A percentile compares a stretch with the other conserved stretches of the same genome.
Evolutionary conservation across 2,113 vertebrate genomes (phyloP).

Genomic region (Orthonyx spaldingii): DNA sequence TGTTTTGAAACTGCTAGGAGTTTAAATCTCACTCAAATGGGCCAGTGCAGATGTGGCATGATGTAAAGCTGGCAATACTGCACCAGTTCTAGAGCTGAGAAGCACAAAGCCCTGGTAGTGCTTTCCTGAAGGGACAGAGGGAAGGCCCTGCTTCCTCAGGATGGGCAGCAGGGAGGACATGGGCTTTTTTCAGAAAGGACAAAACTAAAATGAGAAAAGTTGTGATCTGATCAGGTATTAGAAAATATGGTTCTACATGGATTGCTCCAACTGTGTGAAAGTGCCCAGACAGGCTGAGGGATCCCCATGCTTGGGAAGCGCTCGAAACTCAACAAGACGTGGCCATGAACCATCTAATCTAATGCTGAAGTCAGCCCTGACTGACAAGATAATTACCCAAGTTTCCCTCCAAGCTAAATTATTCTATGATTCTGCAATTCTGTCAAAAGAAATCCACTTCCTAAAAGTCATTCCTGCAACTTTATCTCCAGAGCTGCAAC

Average conservation of each 20-base stretch:
- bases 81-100: background rate
- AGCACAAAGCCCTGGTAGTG: no score
- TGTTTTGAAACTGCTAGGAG: background rate
- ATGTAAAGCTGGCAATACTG: background rate
- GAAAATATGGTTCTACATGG: background rate
- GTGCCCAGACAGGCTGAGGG: background rate
- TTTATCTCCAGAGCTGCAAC: background rate
- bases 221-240: background rate
- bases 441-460: background rate
- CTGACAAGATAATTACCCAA: background rate
- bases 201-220: background rate
- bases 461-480: background rate
- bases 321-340: background rate
- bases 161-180: background rate
- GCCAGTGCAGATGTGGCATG: background rate
- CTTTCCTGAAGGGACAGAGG: background rate
- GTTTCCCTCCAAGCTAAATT: background rate
- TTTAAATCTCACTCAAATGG: background rate
- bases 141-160: background rate
- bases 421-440: background rate
- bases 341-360: background rate
- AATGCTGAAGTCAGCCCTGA: background rate
- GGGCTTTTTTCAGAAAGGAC: background rate
- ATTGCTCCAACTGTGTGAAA: background rate
- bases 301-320: background rate